Conservation (phyloP, 1,140 invertebrate species). For the Latrodectus geometricus region DNA sequence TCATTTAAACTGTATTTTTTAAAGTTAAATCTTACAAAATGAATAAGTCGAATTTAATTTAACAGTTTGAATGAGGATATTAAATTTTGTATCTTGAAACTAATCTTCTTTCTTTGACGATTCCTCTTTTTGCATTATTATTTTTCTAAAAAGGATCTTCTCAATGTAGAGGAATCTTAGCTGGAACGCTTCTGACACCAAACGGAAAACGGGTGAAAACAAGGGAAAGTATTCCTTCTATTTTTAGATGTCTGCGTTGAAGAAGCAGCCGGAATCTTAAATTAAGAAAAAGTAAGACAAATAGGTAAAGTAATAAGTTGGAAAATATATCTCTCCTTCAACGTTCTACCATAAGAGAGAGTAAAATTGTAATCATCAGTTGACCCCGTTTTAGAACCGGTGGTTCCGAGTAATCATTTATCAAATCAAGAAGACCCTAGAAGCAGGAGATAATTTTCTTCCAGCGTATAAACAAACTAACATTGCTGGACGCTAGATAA, state of each 20-base stretch:
- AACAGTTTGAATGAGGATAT: too few relatives aligned
- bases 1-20: too few relatives aligned
- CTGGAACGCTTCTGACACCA: background rate
- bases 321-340: background rate
- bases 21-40: too few relatives aligned
- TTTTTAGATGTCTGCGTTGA: background rate
- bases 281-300: slow-evolving; percentile 6
- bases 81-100: too few relatives aligned
- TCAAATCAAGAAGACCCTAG: slow-evolving; percentile 35
- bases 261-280: background rate
- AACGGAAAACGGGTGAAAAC: background rate
- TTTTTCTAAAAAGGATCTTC: too few relatives aligned
- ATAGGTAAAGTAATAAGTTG: slow-evolving; percentile 17
- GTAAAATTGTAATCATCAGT: slow-evolving; percentile 26
- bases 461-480: slow-evolving; percentile 29
- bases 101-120: too few relatives aligned
- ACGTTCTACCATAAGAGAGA: background rate
- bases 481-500: background rate
- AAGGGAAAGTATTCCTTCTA: background rate
- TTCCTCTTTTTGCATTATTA: too few relatives aligned
- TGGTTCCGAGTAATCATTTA: slow-evolving; percentile 29
- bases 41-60: too few relatives aligned
- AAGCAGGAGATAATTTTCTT: slow-evolving; percentile 31
- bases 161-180: too few relatives aligned
- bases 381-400: slow-evolving; percentile 40